Base-by-base conservation (phyloP, 2,797 vertebrate genomes). In the Myiotriccus ornatus region DNA sequence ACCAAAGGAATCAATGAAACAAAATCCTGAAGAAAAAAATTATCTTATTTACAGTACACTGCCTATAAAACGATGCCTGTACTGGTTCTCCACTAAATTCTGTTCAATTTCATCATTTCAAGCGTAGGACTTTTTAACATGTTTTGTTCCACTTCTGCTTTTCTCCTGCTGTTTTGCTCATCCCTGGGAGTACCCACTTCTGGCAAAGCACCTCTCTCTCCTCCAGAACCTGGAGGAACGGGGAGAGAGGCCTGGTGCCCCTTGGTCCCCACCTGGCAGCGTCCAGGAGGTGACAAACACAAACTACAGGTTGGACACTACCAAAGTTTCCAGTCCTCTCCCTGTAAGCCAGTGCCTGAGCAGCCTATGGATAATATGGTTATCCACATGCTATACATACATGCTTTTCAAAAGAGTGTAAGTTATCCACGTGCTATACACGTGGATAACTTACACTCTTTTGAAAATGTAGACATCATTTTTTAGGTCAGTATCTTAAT, bases 401-500 rank as follows among this genome's bases (percentile, higher is more conserved):
- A 50, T 50, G 23, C 47, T 49, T 25, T 49, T 25, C 47, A 49
- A 49, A 49, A 14, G 23, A 49, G 6, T 24, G 20, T 44, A 23
- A 47, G 23, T 47, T 47, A 25, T 49, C 47, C 24, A 49, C 13
- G 8, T 25, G 47, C 47, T 49, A 9, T 27, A 49, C 25, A 27
- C 15, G 23, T 24, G 23, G 46, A 24, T 24, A 49, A 50, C 27
- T 10, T 18, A 16, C 7, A 44, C 24, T 32, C 62, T 43, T 90
- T 57, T 39, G 44, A 41, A 84, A 87, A 69, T 0, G 0, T 2
- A 82, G 24, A 18, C 41, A 60, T 79, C 0, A 0, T 1, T 14
- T 73, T 90, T 62, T 50, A 32, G 28, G 27, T 49, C 39, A 73
- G 23, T 24, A 20, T 43, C 30, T 43, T 81, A 71, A 86, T 7